A percentile compares a stretch with the other conserved stretches of the same genome.
Conservation (phyloP, 2,888 invertebrate genomes). For the Zygothrica quintamaculata region DNA sequence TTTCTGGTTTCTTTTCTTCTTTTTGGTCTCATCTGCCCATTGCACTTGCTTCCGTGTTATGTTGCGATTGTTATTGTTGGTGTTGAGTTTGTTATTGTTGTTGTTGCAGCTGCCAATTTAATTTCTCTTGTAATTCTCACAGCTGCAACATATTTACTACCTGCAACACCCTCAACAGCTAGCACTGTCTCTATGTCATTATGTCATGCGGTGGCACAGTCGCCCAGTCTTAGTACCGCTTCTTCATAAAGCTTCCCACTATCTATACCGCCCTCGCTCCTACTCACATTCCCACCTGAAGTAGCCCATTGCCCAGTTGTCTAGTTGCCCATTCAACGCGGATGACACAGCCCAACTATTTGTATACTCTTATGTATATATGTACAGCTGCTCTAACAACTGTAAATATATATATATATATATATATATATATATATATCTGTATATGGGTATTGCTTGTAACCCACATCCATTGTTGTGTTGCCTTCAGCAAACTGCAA, state of each 20-base stretch:
- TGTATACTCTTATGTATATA: no score
- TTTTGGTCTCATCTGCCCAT: conserved; percentile 30
- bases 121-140: conserved; percentile 45
- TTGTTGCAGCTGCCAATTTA: conserved; percentile 26
- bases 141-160: conserved; percentile 2
- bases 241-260: no score
- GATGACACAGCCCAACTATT: conserved; percentile 26
- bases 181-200: conserved; percentile 50
- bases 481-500: conserved; percentile 2
- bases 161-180: conserved; percentile 1
- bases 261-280: conserved; percentile 13
- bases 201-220: conserved; percentile 62
- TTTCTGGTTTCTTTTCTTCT: conserved; percentile 2
- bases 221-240: conserved; percentile 10
- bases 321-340: conserved; percentile 20
- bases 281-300: conserved; percentile 7
- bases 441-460: background rate
- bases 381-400: no score
- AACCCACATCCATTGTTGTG: conserved; percentile 20
- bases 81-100: conserved; percentile 8
- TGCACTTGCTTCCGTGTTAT: conserved; percentile 48
- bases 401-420: background rate
- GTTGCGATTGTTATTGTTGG: conserved; percentile 9
- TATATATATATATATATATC: background rate
- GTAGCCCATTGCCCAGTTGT: conserved; percentile 11